phyloP scores from a whole-genome alignment of 1,140 invertebrate genomes.

The Achatina immaculata region DNA sequence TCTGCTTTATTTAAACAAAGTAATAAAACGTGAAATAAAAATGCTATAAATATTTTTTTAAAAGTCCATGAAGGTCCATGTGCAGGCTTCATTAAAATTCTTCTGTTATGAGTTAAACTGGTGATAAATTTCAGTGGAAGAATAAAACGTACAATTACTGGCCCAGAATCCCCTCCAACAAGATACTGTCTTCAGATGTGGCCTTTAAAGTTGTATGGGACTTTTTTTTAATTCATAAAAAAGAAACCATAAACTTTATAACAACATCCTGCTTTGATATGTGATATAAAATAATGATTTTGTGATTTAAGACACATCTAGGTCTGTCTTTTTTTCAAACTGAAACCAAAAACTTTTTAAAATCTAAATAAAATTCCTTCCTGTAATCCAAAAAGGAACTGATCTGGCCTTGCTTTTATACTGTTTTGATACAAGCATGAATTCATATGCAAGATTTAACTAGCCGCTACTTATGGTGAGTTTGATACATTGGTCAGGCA shows the following conservation, averaged over 20 bases:
- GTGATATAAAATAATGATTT: not conserved
- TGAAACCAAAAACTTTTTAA: not conserved
- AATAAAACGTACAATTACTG: not conserved
- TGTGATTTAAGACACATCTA: not conserved
- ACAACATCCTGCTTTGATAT: not conserved
- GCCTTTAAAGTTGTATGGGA: not conserved
- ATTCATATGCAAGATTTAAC: not conserved
- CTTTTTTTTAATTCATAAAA: not conserved
- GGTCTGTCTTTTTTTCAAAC: not conserved
- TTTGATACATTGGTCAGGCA: constrained; percentile 35
- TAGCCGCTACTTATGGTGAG: not conserved
- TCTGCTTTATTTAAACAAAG: too few relatives aligned
- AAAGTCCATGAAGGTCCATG: too few relatives aligned
- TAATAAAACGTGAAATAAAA: too few relatives aligned
- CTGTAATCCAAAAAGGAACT: not conserved
- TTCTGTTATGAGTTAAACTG: too few relatives aligned
- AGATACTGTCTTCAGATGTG: not conserved
- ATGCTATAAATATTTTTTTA: too few relatives aligned
- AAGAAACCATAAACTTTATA: not conserved
- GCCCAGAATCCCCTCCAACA: not conserved
- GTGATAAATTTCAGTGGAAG: not conserved
- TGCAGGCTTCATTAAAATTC: too few relatives aligned
- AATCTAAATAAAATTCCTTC: not conserved
- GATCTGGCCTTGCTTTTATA: not conserved
- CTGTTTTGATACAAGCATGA: not conserved